Percentiles rank a stretch among this genome's conserved stretches.
Evolutionary conservation across 2,888 invertebrate genomes (phyloP).

Genomic region (Nasonia oneida): DNA sequence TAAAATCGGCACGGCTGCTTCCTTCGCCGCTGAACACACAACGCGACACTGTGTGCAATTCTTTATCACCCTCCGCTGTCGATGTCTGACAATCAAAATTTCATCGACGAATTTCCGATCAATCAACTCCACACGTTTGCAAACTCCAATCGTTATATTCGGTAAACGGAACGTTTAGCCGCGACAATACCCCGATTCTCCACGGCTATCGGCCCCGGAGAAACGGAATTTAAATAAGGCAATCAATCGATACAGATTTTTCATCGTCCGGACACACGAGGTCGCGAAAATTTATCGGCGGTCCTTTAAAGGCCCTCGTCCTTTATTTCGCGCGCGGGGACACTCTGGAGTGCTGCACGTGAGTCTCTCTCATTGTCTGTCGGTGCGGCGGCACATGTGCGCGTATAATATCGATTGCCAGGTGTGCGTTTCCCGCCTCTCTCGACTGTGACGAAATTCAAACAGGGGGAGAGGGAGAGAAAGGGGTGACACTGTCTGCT

Average conservation of each 20-base stretch:
- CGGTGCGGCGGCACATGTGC: not conserved
- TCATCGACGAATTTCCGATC: conserved; percentile 46
- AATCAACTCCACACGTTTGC: conserved; percentile 18
- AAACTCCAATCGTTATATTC: conserved; percentile 30
- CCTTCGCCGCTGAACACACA: not conserved
- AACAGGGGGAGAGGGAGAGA: conserved; percentile 11
- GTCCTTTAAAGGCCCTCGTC: conserved; percentile 24
- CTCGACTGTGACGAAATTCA: conserved; percentile 70
- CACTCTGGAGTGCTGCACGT: not conserved
- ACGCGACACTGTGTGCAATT: conserved; percentile 8
- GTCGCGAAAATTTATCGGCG: conserved; percentile 44
- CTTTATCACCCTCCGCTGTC: not conserved
- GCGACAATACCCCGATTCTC: conserved; percentile 33
- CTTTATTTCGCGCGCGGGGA: not conserved
- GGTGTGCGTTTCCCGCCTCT: conserved; percentile 69
- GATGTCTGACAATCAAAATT: conserved; percentile 43
- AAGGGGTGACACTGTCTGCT: conserved; percentile 31
- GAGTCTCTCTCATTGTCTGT: conserved; percentile 3
- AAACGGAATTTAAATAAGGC: conserved; percentile 54
- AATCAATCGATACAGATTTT: conserved; percentile 44
- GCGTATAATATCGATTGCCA: conserved; percentile 73
- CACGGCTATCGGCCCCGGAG: not conserved
- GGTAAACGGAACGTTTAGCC: conserved; percentile 48
- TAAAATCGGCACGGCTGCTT: conserved; percentile 4
- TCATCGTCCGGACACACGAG: conserved; percentile 3